Percentiles rank a stretch among this genome's conserved stretches.
Conservation (phyloP, 2,797 vertebrate species). For the Monodelphis domestica region DNA sequence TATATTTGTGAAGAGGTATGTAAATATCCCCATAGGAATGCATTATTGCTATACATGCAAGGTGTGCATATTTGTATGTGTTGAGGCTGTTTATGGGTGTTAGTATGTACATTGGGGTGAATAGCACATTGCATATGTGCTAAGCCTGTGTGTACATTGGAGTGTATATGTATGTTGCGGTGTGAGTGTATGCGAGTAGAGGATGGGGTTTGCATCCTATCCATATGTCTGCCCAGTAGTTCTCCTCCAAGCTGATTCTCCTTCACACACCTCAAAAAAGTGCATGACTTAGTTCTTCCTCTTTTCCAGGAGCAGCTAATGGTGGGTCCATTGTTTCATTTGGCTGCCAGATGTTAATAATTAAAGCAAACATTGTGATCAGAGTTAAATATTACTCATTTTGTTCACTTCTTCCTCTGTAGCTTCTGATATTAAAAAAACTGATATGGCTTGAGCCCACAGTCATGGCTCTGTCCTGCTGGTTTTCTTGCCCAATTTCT, state of each 20-base stretch:
- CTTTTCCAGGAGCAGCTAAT: slow-evolving; percentile 3
- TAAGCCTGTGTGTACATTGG: background rate
- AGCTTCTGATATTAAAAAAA: slow-evolving; percentile 16
- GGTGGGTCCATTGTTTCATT: slow-evolving; percentile 28
- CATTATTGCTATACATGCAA: background rate
- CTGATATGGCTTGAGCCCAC: background rate
- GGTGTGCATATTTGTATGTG: background rate
- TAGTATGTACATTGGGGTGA: background rate
- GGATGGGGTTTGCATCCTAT: background rate
- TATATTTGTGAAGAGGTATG: background rate
- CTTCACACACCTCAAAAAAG: background rate
- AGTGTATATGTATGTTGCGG: too few relatives aligned
- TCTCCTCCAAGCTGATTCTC: background rate
- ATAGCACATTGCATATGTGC: background rate
- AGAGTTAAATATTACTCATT: slow-evolving; percentile 54
- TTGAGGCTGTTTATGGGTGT: background rate
- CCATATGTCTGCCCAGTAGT: slow-evolving; percentile 2
- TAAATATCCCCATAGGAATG: background rate
- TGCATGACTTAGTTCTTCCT: background rate
- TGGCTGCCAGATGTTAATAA: slow-evolving; percentile 64
- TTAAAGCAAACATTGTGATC: slow-evolving; percentile 55
- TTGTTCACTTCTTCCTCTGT: slow-evolving; percentile 21
- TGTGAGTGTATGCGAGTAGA: too few relatives aligned
- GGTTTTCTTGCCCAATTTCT: background rate
- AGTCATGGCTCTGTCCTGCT: background rate